Conservation (phyloP, 2,113 vertebrate genomes). For the Carollia perspicillata region DNA sequence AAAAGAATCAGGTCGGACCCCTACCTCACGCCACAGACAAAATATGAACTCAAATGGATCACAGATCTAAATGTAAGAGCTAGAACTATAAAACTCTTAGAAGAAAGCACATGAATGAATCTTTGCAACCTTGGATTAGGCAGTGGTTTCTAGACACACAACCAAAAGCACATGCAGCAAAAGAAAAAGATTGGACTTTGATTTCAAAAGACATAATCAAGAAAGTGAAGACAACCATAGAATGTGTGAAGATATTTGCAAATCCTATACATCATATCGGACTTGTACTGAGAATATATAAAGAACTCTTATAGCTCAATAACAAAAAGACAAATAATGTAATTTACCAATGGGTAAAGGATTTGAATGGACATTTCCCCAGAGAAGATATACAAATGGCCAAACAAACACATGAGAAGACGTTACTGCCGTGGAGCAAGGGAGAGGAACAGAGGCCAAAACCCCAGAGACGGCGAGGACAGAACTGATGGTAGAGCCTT, state of each 20-base stretch:
- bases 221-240: background rate
- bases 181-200: background rate
- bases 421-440: accelerated
- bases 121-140: background rate
- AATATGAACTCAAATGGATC: background rate
- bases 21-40: background rate
- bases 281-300: background rate
- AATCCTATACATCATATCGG: background rate
- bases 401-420: background rate
- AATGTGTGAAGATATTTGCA: background rate
- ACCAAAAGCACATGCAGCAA: background rate
- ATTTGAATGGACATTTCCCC: background rate
- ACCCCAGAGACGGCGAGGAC: background rate
- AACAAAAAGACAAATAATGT: background rate
- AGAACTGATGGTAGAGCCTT: background rate
- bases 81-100: background rate
- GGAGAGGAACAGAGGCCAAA: background rate
- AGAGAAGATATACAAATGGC: background rate
- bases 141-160: background rate
- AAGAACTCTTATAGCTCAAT: background rate
- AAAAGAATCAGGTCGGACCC: background rate
- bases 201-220: background rate
- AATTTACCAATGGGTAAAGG: background rate
- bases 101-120: background rate
- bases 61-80: background rate